phyloP scores from a whole-genome alignment of 1,140 invertebrate species.

The Galendromus occidentalis region DNA sequence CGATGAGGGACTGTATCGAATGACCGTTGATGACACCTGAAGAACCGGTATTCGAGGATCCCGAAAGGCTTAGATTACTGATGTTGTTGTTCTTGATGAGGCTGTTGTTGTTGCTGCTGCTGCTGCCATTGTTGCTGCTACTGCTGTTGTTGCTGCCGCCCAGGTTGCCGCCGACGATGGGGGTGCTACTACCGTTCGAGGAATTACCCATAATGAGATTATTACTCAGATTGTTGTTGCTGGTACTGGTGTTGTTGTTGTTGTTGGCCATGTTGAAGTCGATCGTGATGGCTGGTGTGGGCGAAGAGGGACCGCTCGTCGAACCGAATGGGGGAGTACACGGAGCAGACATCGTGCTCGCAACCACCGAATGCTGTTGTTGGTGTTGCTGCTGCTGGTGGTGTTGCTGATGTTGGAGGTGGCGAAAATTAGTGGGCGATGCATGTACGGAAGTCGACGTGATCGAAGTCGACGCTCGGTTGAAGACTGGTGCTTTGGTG shows the following conservation, averaged over 20 bases:
- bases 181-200: neutral
- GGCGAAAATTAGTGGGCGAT: neutral
- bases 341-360: slow-evolving; percentile 9
- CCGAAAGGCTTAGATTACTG: neutral
- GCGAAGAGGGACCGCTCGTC: neutral
- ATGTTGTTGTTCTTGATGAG: neutral
- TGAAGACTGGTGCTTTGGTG: neutral
- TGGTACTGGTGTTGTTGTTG: slow-evolving; percentile 5
- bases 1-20: no score
- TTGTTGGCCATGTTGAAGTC: slow-evolving; percentile 13
- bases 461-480: neutral
- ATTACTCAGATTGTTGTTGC: neutral
- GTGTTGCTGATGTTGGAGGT: slow-evolving; percentile 19
- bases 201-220: no score
- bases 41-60: no score
- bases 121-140: neutral
- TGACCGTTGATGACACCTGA: no score
- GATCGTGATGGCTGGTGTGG: slow-evolving; percentile 7
- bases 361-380: slow-evolving; percentile 14
- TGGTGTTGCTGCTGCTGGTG: slow-evolving; percentile 20
- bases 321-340: slow-evolving; percentile 19
- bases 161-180: neutral
- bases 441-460: neutral
- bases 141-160: neutral
- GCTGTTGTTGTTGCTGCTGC: neutral